phyloP scores from a whole-genome alignment of 2,113 vertebrate genomes.

The Xiphias gladius region DNA sequence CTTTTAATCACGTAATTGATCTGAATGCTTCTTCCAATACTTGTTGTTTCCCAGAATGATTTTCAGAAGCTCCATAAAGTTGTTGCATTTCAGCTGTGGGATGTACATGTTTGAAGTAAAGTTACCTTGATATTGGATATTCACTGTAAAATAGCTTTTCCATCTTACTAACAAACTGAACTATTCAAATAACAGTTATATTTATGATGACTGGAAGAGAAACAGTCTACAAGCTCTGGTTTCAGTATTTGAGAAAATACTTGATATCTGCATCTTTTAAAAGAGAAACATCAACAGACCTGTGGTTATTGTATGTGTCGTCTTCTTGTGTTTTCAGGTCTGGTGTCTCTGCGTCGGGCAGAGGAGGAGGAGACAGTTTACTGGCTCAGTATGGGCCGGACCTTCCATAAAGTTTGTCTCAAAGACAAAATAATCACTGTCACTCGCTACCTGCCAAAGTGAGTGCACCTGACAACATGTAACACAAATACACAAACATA shows the following conservation, averaged over 20 bases:
- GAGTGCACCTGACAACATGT: conserved; percentile 69
- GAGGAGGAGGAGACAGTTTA: conserved; percentile 94
- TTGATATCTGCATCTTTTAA: too few relatives aligned
- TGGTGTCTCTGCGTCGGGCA: conserved; percentile 91
- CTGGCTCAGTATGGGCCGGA: conserved; percentile 99
- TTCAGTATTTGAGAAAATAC: neutral
- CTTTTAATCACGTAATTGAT: too few relatives aligned
- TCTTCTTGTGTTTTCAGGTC: conserved; percentile 79
- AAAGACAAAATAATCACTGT: conserved; percentile 99
- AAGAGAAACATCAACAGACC: neutral
- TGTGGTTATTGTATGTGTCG: neutral
- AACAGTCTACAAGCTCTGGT: neutral
- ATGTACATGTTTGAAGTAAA: too few relatives aligned
- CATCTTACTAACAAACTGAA: too few relatives aligned
- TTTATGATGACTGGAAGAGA: too few relatives aligned
- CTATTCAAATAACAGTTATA: too few relatives aligned
- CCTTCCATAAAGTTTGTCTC: conserved; percentile 96
- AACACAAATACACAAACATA: neutral
- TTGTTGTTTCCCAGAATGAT: too few relatives aligned
- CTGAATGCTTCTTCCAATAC: too few relatives aligned
- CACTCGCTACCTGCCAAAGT: conserved; percentile 98
- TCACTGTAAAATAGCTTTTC: too few relatives aligned
- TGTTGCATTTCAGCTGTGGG: too few relatives aligned
- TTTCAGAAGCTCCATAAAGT: too few relatives aligned
- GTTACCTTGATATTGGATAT: too few relatives aligned